These are phyloP conservation scores for Bubo scandiacus DNA, from an alignment of 2,113 vertebrate genomes.

Conservation along the genomic window DNA sequence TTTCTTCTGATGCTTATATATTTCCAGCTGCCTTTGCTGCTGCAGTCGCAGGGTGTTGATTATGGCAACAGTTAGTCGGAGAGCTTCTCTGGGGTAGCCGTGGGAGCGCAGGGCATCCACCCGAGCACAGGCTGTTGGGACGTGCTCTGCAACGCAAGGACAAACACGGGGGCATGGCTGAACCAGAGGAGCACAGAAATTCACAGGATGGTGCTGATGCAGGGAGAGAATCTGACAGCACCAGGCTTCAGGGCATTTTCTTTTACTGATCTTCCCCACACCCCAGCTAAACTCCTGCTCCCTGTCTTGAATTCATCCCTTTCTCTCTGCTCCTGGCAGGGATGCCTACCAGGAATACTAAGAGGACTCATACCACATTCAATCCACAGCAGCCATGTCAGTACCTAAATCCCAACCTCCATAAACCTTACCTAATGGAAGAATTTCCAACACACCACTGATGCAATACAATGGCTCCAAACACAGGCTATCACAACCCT, in stretches of 20 bases:
- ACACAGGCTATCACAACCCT: not conserved
- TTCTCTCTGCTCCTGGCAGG: not conserved
- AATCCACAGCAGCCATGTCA: not conserved
- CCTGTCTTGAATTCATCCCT: not conserved
- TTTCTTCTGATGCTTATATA: conserved; percentile 99
- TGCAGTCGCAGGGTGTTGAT: conserved; percentile 96
- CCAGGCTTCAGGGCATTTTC: not conserved
- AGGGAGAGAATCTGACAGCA: not conserved
- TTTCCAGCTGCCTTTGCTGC: conserved; percentile 95
- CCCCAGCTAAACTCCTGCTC: not conserved
- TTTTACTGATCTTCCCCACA: not conserved
- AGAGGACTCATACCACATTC: not conserved
- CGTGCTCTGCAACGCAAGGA: conserved; percentile 84
- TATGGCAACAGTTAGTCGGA: conserved; percentile 94
- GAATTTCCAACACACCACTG: not conserved
- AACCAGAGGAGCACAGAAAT: not conserved
- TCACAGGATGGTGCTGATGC: accelerated
- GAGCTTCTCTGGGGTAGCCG: conserved; percentile 94
- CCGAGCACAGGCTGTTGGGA: conserved; percentile 94
- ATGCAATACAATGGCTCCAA: not conserved
- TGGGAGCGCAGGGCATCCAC: conserved; percentile 97
- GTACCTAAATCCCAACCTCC: not conserved
- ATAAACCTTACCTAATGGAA: not conserved
- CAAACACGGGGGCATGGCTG: not conserved
- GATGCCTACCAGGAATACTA: not conserved